A percentile compares a stretch with the other conserved stretches of the same genome.
These are phyloP conservation scores for Peromyscus leucopus DNA, from an alignment of 2,113 vertebrate genomes.

Conservation along the genomic window DNA sequence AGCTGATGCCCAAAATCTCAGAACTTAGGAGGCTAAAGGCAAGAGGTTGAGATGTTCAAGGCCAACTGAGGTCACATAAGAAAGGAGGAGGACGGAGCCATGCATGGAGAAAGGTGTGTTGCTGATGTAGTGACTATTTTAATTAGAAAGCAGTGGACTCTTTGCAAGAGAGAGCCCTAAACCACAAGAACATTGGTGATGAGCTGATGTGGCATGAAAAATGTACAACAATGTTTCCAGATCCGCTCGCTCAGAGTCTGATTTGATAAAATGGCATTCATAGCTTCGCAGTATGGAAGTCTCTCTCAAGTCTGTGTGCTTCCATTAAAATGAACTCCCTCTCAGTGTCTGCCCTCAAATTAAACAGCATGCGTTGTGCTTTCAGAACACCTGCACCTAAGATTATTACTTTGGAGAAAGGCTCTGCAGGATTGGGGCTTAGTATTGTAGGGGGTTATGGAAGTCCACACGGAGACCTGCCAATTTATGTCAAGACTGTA, in stretches of 20 bases:
- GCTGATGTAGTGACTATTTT: conserved; percentile 53
- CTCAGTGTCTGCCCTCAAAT: conserved; percentile 73
- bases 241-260: neutral
- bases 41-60: neutral
- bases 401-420: conserved; percentile 96
- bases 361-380: conserved; percentile 87
- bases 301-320: conserved; percentile 76
- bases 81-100: neutral
- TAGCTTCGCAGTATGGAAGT: conserved; percentile 68
- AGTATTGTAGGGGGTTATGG: conserved; percentile 97
- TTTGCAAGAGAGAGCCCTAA: neutral
- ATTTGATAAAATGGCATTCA: neutral
- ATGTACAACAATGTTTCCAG: conserved; percentile 11
- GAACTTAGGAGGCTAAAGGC: neutral
- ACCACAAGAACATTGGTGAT: neutral
- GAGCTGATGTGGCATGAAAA: neutral
- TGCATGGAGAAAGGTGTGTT: neutral
- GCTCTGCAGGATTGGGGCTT: conserved; percentile 97
- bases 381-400: conserved; percentile 92
- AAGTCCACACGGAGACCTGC: conserved; percentile 97
- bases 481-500: conserved; percentile 98
- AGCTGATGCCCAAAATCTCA: neutral
- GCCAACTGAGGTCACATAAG: neutral
- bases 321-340: conserved; percentile 78
- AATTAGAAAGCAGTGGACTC: conserved; percentile 11